phyloP scores from a whole-genome alignment of 2,888 invertebrate genomes.

The Trimorus sp. region DNA sequence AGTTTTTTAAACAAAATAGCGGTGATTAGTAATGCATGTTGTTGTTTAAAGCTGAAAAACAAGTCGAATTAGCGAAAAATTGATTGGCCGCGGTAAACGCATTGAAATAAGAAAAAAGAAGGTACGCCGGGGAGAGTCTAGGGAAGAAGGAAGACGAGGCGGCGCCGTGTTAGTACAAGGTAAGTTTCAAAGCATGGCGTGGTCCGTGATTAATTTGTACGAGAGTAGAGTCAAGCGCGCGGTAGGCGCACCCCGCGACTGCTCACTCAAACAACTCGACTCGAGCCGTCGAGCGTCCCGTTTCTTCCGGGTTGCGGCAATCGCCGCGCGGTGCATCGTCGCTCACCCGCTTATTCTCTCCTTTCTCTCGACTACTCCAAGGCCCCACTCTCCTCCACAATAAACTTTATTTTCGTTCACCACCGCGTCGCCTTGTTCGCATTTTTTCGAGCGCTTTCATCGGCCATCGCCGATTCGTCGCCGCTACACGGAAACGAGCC shows the following conservation, averaged over 20 bases:
- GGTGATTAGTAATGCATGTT: too few relatives aligned
- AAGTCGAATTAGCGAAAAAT: too few relatives aligned
- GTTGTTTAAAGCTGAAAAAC: too few relatives aligned
- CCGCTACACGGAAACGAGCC: slow-evolving; percentile 14
- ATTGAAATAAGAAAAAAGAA: slow-evolving; percentile 19
- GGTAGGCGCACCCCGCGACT: slow-evolving; percentile 72
- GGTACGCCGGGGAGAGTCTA: slow-evolving; percentile 42
- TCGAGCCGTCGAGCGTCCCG: slow-evolving; percentile 70
- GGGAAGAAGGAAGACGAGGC: slow-evolving; percentile 68
- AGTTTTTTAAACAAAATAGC: too few relatives aligned
- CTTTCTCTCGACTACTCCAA: slow-evolving; percentile 67
- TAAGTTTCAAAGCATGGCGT: slow-evolving; percentile 74
- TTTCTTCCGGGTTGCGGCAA: slow-evolving; percentile 74
- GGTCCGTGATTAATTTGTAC: slow-evolving; percentile 78
- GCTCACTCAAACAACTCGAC: slow-evolving; percentile 69
- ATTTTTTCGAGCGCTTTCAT: slow-evolving; percentile 50
- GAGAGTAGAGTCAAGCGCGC: slow-evolving; percentile 69
- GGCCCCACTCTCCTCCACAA: slow-evolving; percentile 51
- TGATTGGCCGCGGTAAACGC: neutral
- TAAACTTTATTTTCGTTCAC: slow-evolving; percentile 62
- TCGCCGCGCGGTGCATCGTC: slow-evolving; percentile 60
- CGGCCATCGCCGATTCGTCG: slow-evolving; percentile 36
- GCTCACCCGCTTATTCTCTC: slow-evolving; percentile 59
- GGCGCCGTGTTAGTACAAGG: slow-evolving; percentile 38
- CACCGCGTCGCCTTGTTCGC: slow-evolving; percentile 39